Base-by-base conservation (phyloP, 2,888 invertebrate species). In the Therioaphis trifolii region DNA sequence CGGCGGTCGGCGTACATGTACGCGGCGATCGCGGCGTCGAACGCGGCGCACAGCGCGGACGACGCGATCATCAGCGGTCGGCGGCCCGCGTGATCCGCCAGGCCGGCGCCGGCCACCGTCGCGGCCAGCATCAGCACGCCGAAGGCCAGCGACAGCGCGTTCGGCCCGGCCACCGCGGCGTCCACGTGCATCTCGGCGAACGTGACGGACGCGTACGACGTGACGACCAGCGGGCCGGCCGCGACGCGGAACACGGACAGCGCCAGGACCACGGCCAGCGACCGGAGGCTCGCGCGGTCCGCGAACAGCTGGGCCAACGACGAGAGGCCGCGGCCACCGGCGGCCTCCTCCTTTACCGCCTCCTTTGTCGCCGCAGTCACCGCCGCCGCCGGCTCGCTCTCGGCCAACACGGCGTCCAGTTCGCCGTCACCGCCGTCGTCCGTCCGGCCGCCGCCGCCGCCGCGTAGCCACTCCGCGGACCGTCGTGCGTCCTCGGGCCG, bases 41-140 rank as follows among this genome's bases (percentile, higher is more conserved):
- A 90, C 3, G 92, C 86, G 21, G 91, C 91, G 0, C 91, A 91
- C 12, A 91, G 90, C 0, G 91, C 87, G 40, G 91, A 91, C 0
- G 92, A 92, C 49, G 89, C 86, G 14, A 91, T 87, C 85, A 92
- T 88, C 0, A 92, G 88, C 2, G 68, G 68, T 27, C 85, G 84
- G 29, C 86, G 82, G 12, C 86, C 86, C 14, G 85, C 68, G 9
- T 74, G 58, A 72, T 86, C 85, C 66, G 85, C 74, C 69, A 85
- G 74, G 52, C 85, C 78, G 7, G 85, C 84, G 40, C 85, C 80
- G 9, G 85, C 71, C 35, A 85, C 55, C 24, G 52, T 18, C 4
- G 29, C 24, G 12, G 15, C 12, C 15, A 63, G 15, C 29, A 63
- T 5, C 63, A 24, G 15, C 15, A 4, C 29, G 15, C 27, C n/a